Conservation (phyloP, 2,113 vertebrate genomes). For the Istiophorus platypterus region DNA sequence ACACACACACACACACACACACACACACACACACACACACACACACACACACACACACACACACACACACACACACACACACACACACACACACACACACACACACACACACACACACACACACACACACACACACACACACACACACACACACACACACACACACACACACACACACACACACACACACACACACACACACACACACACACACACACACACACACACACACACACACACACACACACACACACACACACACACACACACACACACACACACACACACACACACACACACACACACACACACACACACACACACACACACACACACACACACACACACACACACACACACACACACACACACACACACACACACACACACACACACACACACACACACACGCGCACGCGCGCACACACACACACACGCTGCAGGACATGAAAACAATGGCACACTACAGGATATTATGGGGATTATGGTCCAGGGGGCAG, state of each 20-base stretch:
- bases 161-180: slow-evolving; percentile 28
- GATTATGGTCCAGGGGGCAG: too few species aligned
- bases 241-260: slow-evolving; percentile 21
- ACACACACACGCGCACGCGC: too few species aligned
- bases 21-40: slow-evolving; percentile 31
- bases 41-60: slow-evolving; percentile 29
- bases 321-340: slow-evolving; percentile 29
- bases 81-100: slow-evolving; percentile 31
- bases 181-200: slow-evolving; percentile 5
- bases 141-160: slow-evolving; percentile 31
- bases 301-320: slow-evolving; percentile 31
- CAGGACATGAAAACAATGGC: too few species aligned
- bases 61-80: slow-evolving; percentile 5
- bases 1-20: slow-evolving; percentile 6
- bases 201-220: slow-evolving; percentile 34
- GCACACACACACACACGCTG: too few species aligned
- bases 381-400: slow-evolving; percentile 25
- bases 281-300: slow-evolving; percentile 6
- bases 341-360: slow-evolving; percentile 5
- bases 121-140: slow-evolving; percentile 6
- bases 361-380: slow-evolving; percentile 31
- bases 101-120: slow-evolving; percentile 25
- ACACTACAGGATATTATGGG: too few species aligned
- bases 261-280: slow-evolving; percentile 31
- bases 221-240: slow-evolving; percentile 18